Evolutionary conservation across 2,797 vertebrate genomes (phyloP).

Genomic region (Rhinichthys osculus): DNA sequence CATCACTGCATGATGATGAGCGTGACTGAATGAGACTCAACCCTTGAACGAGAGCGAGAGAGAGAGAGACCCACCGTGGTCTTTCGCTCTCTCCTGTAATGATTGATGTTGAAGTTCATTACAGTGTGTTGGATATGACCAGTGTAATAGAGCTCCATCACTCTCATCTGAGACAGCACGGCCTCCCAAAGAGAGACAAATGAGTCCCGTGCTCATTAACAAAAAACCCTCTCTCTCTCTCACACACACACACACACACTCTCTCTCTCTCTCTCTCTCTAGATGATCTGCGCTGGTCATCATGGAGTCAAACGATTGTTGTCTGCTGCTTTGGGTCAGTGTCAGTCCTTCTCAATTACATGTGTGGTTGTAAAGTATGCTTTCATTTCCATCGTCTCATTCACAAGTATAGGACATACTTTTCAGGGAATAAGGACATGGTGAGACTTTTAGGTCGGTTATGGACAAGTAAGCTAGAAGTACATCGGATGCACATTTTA

Average conservation of each 20-base stretch:
- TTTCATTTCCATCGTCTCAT: neutral
- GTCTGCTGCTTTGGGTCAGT: conserved; percentile 14
- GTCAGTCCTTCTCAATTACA: neutral
- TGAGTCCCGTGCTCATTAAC: conserved; percentile 71
- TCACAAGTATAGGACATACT: neutral
- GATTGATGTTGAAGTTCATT: conserved; percentile 79
- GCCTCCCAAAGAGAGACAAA: conserved; percentile 79
- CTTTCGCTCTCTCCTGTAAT: conserved; percentile 50
- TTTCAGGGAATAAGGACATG: neutral
- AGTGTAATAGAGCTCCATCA: conserved; percentile 78
- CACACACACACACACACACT: conserved; percentile 20
- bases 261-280: conserved; percentile 49
- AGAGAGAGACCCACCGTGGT: conserved; percentile 35
- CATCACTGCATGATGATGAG: neutral
- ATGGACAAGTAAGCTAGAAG: neutral
- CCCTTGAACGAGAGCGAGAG: conserved; percentile 9
- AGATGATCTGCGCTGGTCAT: conserved; percentile 56
- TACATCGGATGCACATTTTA: neutral
- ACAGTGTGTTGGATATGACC: conserved; percentile 74
- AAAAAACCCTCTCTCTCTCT: conserved; percentile 56
- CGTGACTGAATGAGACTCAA: conserved; percentile 26
- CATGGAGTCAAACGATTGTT: neutral
- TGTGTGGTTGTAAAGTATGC: neutral
- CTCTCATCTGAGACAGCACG: conserved; percentile 75
- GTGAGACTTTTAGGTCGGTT: neutral